Evolutionary conservation across 2,888 invertebrate species (phyloP).

Genomic region (Augochlorella aurata): DNA sequence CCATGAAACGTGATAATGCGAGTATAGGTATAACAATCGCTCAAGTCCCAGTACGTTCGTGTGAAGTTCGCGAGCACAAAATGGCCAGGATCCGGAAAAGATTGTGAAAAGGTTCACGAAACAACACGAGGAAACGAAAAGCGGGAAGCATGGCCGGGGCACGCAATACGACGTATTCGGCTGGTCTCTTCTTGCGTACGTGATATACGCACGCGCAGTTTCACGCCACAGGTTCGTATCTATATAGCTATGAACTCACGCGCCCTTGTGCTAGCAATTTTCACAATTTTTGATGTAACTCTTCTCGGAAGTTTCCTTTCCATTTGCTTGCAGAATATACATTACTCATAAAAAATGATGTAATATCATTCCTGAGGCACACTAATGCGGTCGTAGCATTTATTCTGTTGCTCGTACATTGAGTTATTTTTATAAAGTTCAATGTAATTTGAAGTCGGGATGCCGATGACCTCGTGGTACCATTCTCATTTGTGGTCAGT

Average conservation of each 20-base stretch:
- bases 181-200: conserved; percentile 46
- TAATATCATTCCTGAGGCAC: background rate
- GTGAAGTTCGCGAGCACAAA: conserved; percentile 30
- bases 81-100: conserved; percentile 40
- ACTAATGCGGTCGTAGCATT: background rate
- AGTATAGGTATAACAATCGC: conserved; percentile 19
- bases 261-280: conserved; percentile 26
- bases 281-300: conserved; percentile 18
- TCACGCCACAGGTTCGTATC: conserved; percentile 38
- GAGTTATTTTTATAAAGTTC: conserved; percentile 49
- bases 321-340: background rate
- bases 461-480: conserved; percentile 51
- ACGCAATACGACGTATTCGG: conserved; percentile 65
- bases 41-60: background rate
- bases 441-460: conserved; percentile 47
- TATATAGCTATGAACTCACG: conserved; percentile 25
- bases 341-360: background rate
- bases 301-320: background rate
- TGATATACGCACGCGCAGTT: conserved; percentile 59
- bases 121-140: conserved; percentile 60
- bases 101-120: conserved; percentile 40
- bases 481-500: conserved; percentile 13
- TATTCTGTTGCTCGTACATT: background rate
- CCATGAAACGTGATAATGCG: conserved; percentile 10
- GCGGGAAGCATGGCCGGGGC: conserved; percentile 68